Evolutionary conservation across 2,888 invertebrate genomes (phyloP), one percentile per base, ranked within the genome.

Genomic region (Callinectes sapidus): DNA sequence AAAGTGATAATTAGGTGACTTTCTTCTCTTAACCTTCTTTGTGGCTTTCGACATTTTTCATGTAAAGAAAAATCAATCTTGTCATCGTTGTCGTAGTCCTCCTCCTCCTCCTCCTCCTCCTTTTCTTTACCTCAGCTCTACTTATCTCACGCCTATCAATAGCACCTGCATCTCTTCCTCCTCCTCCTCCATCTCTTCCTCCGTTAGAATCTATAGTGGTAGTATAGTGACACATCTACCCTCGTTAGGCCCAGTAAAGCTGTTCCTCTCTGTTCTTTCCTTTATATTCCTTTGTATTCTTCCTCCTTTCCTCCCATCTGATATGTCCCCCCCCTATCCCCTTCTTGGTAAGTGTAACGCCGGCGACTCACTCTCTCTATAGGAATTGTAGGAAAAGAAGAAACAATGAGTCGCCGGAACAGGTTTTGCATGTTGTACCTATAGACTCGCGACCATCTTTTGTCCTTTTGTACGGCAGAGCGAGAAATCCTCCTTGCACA

Each of bases 351-450:
- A 35, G 32, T 14, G 61, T 28, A 32, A 54, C 61, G 54, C 28
- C 16, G 28, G 18, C 35, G 10, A 54, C 88, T 88, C 81, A 81
- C 16, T 81, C 35, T 81, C 35, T 35, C 32, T 81, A 81, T 81
- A 35, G 81, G n/a, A 32, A 18, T 35, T 81, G 81, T 32, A 18
- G 16, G n/a, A 81, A 81, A 81, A 16, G 81, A 81, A 18, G n/a
- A 81, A 35, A 81, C 81, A 35, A 35, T 81, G 81, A 35, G 35
- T 35, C 32, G 35, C 16, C 16, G 28, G 81, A 81, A 35, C 81
- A 3, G 81, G 81, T 81, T 81, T 81, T 81, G 81, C 81, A 81
- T 81, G 81, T 39, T 48, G 35, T 23, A 90, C 66, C n/a, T 35
- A 71, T 18, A 90, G 10, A 90, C 90, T 32, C n/a, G n/a, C 28